These are phyloP conservation scores for Aythya baeri DNA, from an alignment of 2,113 vertebrate genomes.

Conservation along the genomic window DNA sequence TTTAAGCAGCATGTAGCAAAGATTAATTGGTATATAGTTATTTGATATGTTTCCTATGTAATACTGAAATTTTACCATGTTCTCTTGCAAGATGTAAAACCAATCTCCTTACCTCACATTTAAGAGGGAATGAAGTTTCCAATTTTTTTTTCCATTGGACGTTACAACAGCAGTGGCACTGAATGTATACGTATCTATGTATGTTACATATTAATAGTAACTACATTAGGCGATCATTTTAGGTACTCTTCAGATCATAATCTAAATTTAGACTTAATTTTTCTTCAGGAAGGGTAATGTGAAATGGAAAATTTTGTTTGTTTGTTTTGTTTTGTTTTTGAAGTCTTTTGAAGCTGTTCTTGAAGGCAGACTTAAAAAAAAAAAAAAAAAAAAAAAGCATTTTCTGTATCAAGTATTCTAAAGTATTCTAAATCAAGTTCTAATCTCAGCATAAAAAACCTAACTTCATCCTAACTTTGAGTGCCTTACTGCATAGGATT, in stretches of 20 bases:
- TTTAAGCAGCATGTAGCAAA: neutral
- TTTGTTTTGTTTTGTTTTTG: neutral
- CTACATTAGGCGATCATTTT: neutral
- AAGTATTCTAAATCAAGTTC: neutral
- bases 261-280: neutral
- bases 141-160: neutral
- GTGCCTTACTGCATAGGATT: neutral
- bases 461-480: neutral
- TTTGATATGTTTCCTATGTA: neutral
- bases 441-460: neutral
- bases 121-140: neutral
- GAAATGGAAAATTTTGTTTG: neutral
- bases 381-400: neutral
- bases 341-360: neutral
- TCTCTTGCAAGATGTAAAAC: neutral
- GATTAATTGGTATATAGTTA: neutral
- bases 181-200: neutral
- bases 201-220: neutral
- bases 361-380: neutral
- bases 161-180: neutral
- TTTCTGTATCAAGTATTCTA: neutral
- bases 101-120: neutral
- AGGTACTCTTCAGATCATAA: neutral
- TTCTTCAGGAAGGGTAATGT: neutral
- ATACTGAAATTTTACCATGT: neutral